A percentile compares a stretch with the other conserved stretches of the same genome.
These are phyloP conservation scores for Zingel zingel DNA, from an alignment of 2,113 vertebrate species.

Conservation along the genomic window DNA sequence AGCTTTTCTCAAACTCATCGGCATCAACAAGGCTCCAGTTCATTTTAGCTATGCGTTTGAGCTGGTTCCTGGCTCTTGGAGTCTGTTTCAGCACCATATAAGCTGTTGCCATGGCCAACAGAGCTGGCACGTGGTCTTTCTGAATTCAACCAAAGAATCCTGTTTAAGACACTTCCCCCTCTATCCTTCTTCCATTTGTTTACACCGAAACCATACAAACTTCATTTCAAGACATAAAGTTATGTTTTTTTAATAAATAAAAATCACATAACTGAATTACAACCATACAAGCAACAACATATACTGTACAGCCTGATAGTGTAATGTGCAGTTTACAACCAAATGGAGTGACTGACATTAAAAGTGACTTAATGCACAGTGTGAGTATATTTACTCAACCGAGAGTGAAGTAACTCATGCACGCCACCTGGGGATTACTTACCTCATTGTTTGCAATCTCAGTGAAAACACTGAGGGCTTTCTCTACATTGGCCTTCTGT, in stretches of 20 bases:
- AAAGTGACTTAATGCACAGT: constrained; percentile 35
- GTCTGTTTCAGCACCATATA: constrained; percentile 98
- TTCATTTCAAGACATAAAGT: neutral
- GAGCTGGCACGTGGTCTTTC: constrained; percentile 95
- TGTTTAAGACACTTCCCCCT: constrained; percentile 10
- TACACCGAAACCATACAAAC: neutral
- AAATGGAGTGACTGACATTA: constrained; percentile 13
- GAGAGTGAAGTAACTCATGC: constrained; percentile 32
- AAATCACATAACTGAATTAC: neutral
- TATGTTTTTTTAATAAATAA: neutral
- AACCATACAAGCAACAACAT: neutral
- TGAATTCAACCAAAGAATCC: constrained; percentile 70
- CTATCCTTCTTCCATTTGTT: neutral
- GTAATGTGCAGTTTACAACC: constrained; percentile 12
- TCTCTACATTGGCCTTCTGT: constrained; percentile 92
- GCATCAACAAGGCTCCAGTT: constrained; percentile 95
- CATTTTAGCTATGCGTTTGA: constrained; percentile 97
- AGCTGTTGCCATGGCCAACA: constrained; percentile 96
- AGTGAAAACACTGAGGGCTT: constrained; percentile 91
- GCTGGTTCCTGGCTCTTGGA: constrained; percentile 93
- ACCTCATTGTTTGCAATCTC: constrained; percentile 95
- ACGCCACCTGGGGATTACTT: constrained; percentile 69
- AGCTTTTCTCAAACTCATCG: constrained; percentile 98
- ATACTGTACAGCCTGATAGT: neutral
- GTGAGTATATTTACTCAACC: constrained; percentile 46